phyloP scores from a whole-genome alignment of 1,140 invertebrate species.

The Megalopta genalis region DNA sequence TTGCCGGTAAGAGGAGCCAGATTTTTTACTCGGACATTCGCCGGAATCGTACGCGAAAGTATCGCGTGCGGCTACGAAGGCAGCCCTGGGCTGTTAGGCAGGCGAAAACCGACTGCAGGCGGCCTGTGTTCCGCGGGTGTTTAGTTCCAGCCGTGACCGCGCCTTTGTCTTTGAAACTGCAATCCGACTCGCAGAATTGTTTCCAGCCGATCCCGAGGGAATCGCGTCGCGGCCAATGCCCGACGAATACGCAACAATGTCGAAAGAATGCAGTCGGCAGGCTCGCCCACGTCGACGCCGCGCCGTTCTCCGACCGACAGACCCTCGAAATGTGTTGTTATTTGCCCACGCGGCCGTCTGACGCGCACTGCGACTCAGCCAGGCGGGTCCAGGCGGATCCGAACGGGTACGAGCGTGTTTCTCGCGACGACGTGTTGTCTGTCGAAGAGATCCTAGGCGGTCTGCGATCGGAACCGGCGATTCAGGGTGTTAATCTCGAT shows the following conservation, averaged over 20 bases:
- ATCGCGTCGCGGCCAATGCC: conserved; percentile 48
- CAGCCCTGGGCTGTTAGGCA: too few species aligned
- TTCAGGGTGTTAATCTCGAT: too few species aligned
- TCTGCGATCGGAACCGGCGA: too few species aligned
- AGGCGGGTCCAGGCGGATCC: too few species aligned
- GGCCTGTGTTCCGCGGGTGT: neutral
- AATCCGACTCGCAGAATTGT: conserved; percentile 52
- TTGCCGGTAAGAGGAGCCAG: neutral
- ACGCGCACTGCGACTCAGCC: neutral
- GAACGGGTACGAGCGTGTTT: too few species aligned
- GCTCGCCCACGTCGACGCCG: conserved; percentile 48
- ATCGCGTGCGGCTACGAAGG: neutral
- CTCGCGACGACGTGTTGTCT: too few species aligned
- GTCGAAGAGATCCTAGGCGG: too few species aligned
- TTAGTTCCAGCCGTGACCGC: neutral
- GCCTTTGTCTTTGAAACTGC: conserved; percentile 48
- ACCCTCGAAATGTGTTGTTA: conserved; percentile 61
- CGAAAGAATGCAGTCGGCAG: conserved; percentile 30
- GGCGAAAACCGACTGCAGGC: too few species aligned
- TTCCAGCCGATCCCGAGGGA: conserved; percentile 36
- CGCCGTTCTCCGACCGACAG: conserved; percentile 3
- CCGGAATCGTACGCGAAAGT: neutral
- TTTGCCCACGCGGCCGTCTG: conserved; percentile 36
- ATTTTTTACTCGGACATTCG: neutral
- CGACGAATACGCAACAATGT: conserved; percentile 59